Evolutionary conservation across 2,113 vertebrate species (phyloP).

Genomic region (Calonectris borealis): DNA sequence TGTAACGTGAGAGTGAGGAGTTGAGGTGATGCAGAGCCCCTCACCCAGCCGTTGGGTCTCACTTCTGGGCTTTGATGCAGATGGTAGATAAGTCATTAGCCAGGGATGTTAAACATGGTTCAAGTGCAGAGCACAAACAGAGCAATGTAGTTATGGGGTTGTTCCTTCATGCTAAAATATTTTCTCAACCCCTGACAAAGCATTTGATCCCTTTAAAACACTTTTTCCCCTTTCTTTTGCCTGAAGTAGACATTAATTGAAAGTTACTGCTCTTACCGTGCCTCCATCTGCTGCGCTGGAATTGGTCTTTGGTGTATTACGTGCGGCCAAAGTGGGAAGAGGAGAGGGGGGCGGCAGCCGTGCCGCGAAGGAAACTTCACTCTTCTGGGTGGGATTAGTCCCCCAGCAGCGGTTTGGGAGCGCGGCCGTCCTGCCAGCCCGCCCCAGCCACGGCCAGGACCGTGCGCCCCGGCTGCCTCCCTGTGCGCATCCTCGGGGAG

Average conservation of each 20-base stretch:
- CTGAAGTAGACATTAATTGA: background rate
- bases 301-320: background rate
- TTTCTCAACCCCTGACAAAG: background rate
- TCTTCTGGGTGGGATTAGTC: background rate
- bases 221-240: background rate
- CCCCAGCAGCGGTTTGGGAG: background rate
- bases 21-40: background rate
- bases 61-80: background rate
- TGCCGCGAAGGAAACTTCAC: background rate
- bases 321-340: background rate
- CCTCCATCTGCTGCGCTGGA: constrained; percentile 1
- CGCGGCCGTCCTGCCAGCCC: accelerated
- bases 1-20: background rate
- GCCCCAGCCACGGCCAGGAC: background rate
- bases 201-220: constrained; percentile 2
- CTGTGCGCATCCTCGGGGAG: background rate
- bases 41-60: background rate
- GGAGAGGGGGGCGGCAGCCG: background rate
- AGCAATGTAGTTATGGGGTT: background rate
- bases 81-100: background rate
- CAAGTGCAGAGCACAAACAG: background rate
- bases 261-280: background rate
- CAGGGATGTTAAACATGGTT: background rate
- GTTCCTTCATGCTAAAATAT: background rate
- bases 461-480: accelerated